A percentile compares a stretch with the other conserved stretches of the same genome.
These are phyloP conservation scores for Corydoras sp. DNA, from an alignment of 2,113 vertebrate species.

Conservation along the genomic window DNA sequence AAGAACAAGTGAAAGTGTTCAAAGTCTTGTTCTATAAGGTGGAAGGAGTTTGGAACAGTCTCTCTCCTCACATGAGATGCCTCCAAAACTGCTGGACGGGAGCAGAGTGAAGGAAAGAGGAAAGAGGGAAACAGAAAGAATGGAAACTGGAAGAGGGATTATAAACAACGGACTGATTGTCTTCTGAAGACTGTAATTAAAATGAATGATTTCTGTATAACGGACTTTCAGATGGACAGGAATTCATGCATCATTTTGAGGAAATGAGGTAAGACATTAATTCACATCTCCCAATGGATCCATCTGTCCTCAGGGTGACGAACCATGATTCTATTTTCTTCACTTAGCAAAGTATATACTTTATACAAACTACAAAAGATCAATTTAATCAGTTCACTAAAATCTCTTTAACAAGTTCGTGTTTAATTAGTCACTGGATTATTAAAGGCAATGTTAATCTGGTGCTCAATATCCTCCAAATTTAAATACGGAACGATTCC, in stretches of 20 bases:
- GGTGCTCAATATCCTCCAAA: too few species aligned
- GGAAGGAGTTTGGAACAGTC: conserved; percentile 15
- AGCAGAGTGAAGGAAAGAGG: conserved; percentile 7
- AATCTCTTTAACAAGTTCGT: too few species aligned
- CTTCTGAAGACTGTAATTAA: background rate
- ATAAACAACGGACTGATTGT: background rate
- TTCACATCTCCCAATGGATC: background rate
- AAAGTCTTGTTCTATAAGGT: conserved; percentile 18
- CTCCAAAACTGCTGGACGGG: conserved; percentile 39
- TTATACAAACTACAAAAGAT: background rate
- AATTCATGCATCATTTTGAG: conserved; percentile 3
- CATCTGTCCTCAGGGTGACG: too few species aligned
- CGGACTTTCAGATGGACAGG: conserved; percentile 19
- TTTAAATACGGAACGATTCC: too few species aligned
- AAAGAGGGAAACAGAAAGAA: conserved; percentile 4
- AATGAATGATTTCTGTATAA: background rate
- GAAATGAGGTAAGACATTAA: conserved; percentile 40
- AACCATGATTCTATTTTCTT: too few species aligned
- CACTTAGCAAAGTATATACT: too few species aligned
- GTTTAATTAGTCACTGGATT: too few species aligned
- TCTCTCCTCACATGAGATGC: background rate
- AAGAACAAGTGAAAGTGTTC: background rate
- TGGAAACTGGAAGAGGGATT: background rate
- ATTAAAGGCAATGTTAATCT: too few species aligned
- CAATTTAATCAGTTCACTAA: too few species aligned